These are phyloP conservation scores for Panzeria rudis DNA, from an alignment of 2,888 invertebrate genomes.

Conservation along the genomic window DNA sequence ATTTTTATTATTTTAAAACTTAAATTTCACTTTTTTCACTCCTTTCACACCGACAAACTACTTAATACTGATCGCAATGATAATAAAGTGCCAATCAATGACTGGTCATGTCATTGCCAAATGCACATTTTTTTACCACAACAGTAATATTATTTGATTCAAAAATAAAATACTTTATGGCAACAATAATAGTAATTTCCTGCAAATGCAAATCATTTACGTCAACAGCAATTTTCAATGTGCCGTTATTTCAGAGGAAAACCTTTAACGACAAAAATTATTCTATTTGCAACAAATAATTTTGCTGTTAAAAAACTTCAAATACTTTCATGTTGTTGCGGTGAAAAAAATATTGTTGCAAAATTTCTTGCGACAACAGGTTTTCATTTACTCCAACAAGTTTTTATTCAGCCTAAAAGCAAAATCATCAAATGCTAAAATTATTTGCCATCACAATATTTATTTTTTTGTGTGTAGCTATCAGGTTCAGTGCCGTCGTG, in stretches of 20 bases:
- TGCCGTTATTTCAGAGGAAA: slow-evolving; percentile 8
- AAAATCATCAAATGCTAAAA: slow-evolving; percentile 32
- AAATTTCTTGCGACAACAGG: slow-evolving; percentile 31
- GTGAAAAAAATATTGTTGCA: slow-evolving; percentile 10
- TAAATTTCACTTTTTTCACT: slow-evolving; percentile 5
- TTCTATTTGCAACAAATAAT: slow-evolving; percentile 31
- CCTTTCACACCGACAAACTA: slow-evolving; percentile 21
- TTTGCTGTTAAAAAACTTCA: slow-evolving; percentile 29
- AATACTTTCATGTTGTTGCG: slow-evolving; percentile 28
- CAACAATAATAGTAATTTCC: slow-evolving; percentile 3
- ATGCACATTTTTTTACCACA: slow-evolving; percentile 20
- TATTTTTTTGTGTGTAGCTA: slow-evolving; percentile 5
- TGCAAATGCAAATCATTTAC: slow-evolving; percentile 1
- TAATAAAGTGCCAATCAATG: slow-evolving; percentile 18
- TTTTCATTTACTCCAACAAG: slow-evolving; percentile 31
- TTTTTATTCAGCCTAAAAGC: slow-evolving; percentile 18
- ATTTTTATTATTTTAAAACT: slow-evolving; percentile 38
- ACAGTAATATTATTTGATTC: slow-evolving; percentile 1
- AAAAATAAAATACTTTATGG: slow-evolving; percentile 2
- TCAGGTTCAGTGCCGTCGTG: too few relatives aligned
- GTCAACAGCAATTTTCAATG: background rate
- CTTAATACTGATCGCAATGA: slow-evolving; percentile 35
- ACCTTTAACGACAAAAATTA: slow-evolving; percentile 33
- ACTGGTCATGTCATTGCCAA: slow-evolving; percentile 21
- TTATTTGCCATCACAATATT: slow-evolving; percentile 18